Percentiles rank a stretch among this genome's conserved stretches.
Evolutionary conservation across 2,113 vertebrate species (phyloP).

Genomic region (Cebidichthys violaceus): DNA sequence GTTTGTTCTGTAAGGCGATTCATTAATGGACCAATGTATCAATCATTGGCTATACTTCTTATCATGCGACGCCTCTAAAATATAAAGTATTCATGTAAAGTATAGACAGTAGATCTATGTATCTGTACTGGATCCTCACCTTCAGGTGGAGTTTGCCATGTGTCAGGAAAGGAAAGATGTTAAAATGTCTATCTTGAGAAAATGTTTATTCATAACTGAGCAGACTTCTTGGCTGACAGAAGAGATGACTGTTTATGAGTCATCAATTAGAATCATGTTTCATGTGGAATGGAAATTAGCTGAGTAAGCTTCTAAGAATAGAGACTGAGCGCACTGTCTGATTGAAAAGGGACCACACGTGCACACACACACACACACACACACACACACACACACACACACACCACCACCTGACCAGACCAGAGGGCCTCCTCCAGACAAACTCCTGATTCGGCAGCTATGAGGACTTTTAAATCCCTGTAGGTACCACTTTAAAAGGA

Average conservation of each 20-base stretch:
- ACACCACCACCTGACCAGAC: not conserved
- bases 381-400: slow-evolving; percentile 5
- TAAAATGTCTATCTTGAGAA: not conserved
- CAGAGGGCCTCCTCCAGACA: not conserved
- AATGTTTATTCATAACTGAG: not conserved
- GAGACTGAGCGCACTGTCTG: not conserved
- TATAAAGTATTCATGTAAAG: not conserved
- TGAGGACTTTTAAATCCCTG: not conserved
- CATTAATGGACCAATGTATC: not conserved
- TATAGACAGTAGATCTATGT: not conserved
- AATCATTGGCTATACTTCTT: not conserved
- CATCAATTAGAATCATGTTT: not conserved
- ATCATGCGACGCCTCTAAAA: not conserved
- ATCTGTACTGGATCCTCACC: not conserved
- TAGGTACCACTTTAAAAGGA: not conserved
- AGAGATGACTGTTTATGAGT: not conserved
- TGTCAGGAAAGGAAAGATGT: not conserved
- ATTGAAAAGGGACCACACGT: not conserved
- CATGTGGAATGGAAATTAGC: not conserved
- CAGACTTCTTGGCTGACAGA: not conserved
- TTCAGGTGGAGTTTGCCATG: not conserved
- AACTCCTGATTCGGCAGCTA: not conserved
- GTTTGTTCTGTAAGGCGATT: not conserved
- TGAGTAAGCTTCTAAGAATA: not conserved
- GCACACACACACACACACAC: not conserved